These are phyloP conservation scores for Scrobipalpa costella DNA, from an alignment of 2,888 invertebrate genomes.

Conservation along the genomic window DNA sequence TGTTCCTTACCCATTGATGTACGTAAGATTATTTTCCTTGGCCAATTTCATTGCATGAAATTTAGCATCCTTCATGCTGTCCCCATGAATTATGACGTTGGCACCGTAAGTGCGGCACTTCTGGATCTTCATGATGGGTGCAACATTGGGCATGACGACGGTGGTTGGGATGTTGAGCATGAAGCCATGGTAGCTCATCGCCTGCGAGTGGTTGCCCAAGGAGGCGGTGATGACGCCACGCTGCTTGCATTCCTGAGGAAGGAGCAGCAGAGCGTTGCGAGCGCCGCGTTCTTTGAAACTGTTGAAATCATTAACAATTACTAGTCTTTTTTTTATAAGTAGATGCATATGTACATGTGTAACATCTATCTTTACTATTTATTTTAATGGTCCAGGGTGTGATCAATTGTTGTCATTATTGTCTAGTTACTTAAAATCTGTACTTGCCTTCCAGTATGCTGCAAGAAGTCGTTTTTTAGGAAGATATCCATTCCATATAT, in stretches of 20 bases:
- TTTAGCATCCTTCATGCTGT: conserved; percentile 93
- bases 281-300: conserved; percentile 98
- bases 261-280: conserved; percentile 89
- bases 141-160: conserved; percentile 97
- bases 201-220: conserved; percentile 95
- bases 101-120: conserved; percentile 93
- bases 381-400: no score
- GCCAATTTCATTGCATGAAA: conserved; percentile 88
- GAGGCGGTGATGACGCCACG: conserved; percentile 95
- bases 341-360: not conserved
- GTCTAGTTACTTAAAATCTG: not conserved
- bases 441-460: conserved; percentile 94
- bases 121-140: conserved; percentile 97
- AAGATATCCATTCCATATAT: conserved; percentile 92
- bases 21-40: conserved; percentile 85
- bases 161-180: conserved; percentile 86
- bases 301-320: conserved; percentile 35
- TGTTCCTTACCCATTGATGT: conserved; percentile 90
- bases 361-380: no score
- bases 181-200: conserved; percentile 88
- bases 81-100: conserved; percentile 90
- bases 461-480: conserved; percentile 96
- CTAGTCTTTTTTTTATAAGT: no score
- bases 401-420: no score
- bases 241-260: conserved; percentile 85